Base-by-base conservation (phyloP, 1,140 invertebrate genomes). In the Drosophila orena region DNA sequence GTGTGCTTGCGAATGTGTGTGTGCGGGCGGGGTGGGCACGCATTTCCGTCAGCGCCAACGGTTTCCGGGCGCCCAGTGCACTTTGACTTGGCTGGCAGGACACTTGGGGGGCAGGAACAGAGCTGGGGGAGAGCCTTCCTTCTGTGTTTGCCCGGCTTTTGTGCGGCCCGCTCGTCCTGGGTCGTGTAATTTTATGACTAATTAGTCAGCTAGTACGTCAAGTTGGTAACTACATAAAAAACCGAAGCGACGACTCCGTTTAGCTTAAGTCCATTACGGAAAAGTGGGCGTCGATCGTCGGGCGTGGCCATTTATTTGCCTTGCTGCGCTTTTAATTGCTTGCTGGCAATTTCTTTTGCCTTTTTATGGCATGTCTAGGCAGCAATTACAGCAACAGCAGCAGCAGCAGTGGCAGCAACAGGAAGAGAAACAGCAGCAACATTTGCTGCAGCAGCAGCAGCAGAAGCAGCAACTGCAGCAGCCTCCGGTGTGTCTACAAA, bases 131-230 rank as follows among this genome's bases (percentile, higher is more conserved):
- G n/a, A n/a, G n/a, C 60, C 37, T 12, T 11, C 37, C 60, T 30
- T 15, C 54, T 24, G 15, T 77, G 65, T 88, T 88, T 88, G 78
- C 46, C 68, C 43, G 46, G 54, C 54, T 79, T 75, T 85, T 85
- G 79, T 66, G 74, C 60, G 37, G 54, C 58, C 50, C n/a, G 53
- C 56, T 59, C 64, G 20, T 78, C 60, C 64, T 56, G 75, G 53
- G 40, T 55, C 84, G 65, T 86, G 83, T 83, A 86, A 86, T 86
- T 86, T 86, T 86, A 86, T 86, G 83, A 88, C 83, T 86, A 86
- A 86, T 86, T 86, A 86, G 83, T 77, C 79, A 79, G 83, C 83
- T 83, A 79, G 79, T 86, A 65, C 76, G 58, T 76, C 83, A 85
- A 85, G 81, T 85, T 85, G 75, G 70, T 73, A 84, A 76, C 81